Percentiles rank a stretch among this genome's conserved stretches.
These are phyloP conservation scores for Sitta carolinensis DNA, from an alignment of 2,797 vertebrate genomes.

Conservation along the genomic window DNA sequence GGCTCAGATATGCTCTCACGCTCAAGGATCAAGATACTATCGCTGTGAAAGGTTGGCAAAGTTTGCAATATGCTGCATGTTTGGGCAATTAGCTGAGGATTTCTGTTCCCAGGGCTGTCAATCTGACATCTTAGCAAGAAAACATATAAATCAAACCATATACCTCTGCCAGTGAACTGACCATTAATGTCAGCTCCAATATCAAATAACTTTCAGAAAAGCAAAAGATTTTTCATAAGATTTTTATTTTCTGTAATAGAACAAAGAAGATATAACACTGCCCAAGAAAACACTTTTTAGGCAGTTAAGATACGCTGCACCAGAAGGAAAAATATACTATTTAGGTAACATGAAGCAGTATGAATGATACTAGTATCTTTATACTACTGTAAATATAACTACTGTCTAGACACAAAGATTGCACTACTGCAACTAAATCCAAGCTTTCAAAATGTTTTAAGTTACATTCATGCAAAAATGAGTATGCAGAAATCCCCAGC, in stretches of 20 bases:
- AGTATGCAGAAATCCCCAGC: neutral
- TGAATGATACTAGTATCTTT: neutral
- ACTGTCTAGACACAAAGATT: neutral
- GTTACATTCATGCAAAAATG: neutral
- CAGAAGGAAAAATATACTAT: neutral
- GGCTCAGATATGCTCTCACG: constrained; percentile 1
- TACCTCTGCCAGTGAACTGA: neutral
- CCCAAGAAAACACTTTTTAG: neutral
- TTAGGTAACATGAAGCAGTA: neutral
- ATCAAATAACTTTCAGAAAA: constrained; percentile 9
- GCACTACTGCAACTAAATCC: neutral
- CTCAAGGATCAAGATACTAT: constrained; percentile 28
- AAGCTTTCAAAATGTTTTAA: neutral
- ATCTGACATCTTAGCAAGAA: constrained; percentile 21
- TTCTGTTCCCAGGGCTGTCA: constrained; percentile 52
- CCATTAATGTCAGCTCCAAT: neutral
- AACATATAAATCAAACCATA: constrained; percentile 41
- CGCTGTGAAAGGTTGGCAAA: constrained; percentile 21
- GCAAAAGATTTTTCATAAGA: neutral
- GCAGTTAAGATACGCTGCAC: neutral
- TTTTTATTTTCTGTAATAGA: neutral
- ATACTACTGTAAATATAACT: neutral
- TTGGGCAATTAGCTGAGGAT: constrained; percentile 36
- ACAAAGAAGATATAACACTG: neutral
- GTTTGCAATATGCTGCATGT: constrained; percentile 28